Base-by-base conservation (phyloP, 2,888 invertebrate genomes). In the Lithophane leautieri region DNA sequence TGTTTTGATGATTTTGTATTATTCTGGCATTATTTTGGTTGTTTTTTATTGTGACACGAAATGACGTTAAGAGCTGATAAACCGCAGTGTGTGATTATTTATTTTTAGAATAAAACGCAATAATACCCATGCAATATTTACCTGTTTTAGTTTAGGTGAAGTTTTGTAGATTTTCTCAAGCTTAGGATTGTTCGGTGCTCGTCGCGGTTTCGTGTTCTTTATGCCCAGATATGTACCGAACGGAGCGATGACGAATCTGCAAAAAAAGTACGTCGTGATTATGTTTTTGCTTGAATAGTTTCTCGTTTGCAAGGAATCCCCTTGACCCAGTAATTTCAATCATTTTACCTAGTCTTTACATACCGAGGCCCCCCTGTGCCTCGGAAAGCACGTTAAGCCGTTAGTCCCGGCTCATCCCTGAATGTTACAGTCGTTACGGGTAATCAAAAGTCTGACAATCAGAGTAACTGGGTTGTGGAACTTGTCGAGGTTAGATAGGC, bases 211-310 rank as follows among this genome's bases (percentile, higher is more conserved):
- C 60, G 97, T 97, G 91, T 97, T 97, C 93, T 97, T 98, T 87
- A 99, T 98, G 76, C 98, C 98, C 89, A 99, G 93, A 58, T 97
- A 97, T 90, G 97, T 97, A 58, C 98, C 99, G 88, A 98, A 97
- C 2, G 99, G 98, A 42, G 97, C 97, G 92, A 98, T 98, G 94
- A 98, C 97, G 93, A 97, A 97, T 93, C 98, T 98, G 93, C 19
- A 97, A 96, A 83, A 84, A 86, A 86, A 40, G 22, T 28, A 63
- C 12, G 58, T 0, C 42, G 42, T 34, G 12, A 28, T 70, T 68
- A 66, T 56, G 68, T 74, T 67, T 79, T 79, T 74, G 58, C 79
- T 72, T 52, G 63, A 58, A 19, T 76, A 54, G 77, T 69, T 62
- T 62, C 44, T 44, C 44, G 40, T 19, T 54, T 16, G 34, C 78